Evolutionary conservation across 2,888 invertebrate genomes (phyloP).

Genomic region (Troides aeacus): DNA sequence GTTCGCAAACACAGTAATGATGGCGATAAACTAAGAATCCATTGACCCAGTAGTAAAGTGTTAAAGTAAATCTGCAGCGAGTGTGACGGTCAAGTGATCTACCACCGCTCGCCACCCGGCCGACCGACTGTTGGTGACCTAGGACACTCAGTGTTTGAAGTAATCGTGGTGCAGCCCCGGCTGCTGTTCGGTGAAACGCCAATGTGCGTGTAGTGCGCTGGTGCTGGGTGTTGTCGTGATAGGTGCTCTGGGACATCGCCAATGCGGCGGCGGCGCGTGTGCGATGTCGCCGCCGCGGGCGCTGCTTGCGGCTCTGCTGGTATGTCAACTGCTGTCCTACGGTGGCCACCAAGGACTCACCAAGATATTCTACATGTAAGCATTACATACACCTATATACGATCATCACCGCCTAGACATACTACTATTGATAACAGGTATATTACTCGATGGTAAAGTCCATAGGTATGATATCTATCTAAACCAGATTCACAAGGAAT

Average conservation of each 20-base stretch:
- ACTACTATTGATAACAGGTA: no score
- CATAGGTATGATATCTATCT: no score
- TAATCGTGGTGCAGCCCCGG: background rate
- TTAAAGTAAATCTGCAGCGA: no score
- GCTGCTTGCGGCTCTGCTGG: slow-evolving; percentile 72
- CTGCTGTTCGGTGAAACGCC: slow-evolving; percentile 5
- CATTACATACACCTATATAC: slow-evolving; percentile 4
- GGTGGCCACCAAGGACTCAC: slow-evolving; percentile 79
- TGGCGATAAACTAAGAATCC: no score
- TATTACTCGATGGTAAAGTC: no score
- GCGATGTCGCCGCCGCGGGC: slow-evolving; percentile 78
- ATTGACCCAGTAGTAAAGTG: no score
- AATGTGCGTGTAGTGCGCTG: slow-evolving; percentile 25
- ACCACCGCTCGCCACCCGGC: no score
- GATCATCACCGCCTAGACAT: no score
- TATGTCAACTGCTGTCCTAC: slow-evolving; percentile 74
- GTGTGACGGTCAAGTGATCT: no score
- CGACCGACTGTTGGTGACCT: no score
- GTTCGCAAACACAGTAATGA: background rate
- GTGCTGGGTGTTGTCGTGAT: slow-evolving; percentile 53
- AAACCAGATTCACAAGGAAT: no score
- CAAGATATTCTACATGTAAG: slow-evolving; percentile 78
- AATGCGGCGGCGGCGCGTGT: slow-evolving; percentile 74
- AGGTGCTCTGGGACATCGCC: slow-evolving; percentile 64
- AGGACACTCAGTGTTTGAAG: background rate